Evolutionary conservation across 2,888 invertebrate genomes (phyloP), one percentile per base, ranked within the genome.

Genomic region (Microctonus hyperodae): DNA sequence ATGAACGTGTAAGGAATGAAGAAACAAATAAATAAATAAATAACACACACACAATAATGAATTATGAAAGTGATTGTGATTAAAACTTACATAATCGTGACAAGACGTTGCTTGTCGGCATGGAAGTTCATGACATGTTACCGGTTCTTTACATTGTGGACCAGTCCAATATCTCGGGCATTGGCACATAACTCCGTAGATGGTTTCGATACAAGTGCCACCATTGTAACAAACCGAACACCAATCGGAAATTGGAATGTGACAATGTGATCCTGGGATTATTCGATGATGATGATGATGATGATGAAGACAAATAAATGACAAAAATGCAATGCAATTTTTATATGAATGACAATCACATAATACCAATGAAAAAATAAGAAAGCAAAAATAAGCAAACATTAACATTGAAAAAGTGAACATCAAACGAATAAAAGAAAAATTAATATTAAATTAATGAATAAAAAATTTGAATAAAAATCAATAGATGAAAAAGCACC

Each of bases 61-160:
- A 35, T 63, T 25, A 63, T 28, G 70, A 63, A 72, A 70, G 64
- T 13, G 33, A 40, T n/a, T 16, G 55, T 31, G 51, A 65, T 57
- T 64, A 64, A 72, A 71, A 90, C 90, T 90, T 84, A 91, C 90
- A 78, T 86, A 87, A 79, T 90, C 89, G 71, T 85, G 85, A 84
- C 91, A 92, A 75, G 85, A 79, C 69, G 84, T 78, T 68, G 89
- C 90, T 85, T 90, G 89, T 73, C 84, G 79, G 78, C 91, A 92
- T 65, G 90, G 90, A 73, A 82, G 81, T 75, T 86, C 84, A 50
- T 77, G 76, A 75, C 85, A 86, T 58, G 81, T 81, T 68, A 80
- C 75, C 65, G 76, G 78, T 48, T 79, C 80, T 73, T 85, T 84
- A 83, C 89, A 89, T 69, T 85, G 85, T 69, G 84, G 81, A 60